Conservation (phyloP, 2,797 vertebrate genomes). For the Crenichthys baileyi region DNA sequence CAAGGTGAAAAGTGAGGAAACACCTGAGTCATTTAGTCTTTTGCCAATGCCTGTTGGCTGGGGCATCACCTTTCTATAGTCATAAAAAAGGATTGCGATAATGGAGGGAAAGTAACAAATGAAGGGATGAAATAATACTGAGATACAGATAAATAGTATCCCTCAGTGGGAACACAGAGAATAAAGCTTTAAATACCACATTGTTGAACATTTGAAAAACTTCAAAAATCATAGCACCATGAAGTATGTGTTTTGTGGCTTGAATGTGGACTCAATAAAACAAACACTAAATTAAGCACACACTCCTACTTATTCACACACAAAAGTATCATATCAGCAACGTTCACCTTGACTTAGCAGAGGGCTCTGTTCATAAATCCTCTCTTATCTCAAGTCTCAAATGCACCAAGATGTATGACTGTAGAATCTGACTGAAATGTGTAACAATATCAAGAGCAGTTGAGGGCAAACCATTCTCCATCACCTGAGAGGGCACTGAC, state of each 20-base stretch:
- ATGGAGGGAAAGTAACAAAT: constrained; percentile 5
- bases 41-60: constrained; percentile 11
- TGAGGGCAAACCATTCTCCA: constrained; percentile 28
- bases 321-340: constrained; percentile 59
- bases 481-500: constrained; percentile 4
- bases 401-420: constrained; percentile 64
- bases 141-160: constrained; percentile 39
- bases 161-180: neutral
- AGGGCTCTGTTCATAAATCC: constrained; percentile 74
- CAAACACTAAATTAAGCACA: constrained; percentile 26
- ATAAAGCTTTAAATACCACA: constrained; percentile 8
- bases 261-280: constrained; percentile 9
- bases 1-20: constrained; percentile 1
- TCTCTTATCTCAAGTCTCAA: constrained; percentile 74
- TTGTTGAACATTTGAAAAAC: neutral
- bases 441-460: constrained; percentile 52
- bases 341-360: constrained; percentile 76
- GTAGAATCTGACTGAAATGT: constrained; percentile 67
- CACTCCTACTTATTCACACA: constrained; percentile 13
- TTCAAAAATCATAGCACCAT: neutral
- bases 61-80: constrained; percentile 9
- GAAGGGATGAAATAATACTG: constrained; percentile 31
- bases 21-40: neutral
- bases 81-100: constrained; percentile 30
- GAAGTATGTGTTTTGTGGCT: constrained; percentile 7